Conservation (phyloP, 2,113 vertebrate genomes). For the Tenebrosternarchus preto region DNA sequence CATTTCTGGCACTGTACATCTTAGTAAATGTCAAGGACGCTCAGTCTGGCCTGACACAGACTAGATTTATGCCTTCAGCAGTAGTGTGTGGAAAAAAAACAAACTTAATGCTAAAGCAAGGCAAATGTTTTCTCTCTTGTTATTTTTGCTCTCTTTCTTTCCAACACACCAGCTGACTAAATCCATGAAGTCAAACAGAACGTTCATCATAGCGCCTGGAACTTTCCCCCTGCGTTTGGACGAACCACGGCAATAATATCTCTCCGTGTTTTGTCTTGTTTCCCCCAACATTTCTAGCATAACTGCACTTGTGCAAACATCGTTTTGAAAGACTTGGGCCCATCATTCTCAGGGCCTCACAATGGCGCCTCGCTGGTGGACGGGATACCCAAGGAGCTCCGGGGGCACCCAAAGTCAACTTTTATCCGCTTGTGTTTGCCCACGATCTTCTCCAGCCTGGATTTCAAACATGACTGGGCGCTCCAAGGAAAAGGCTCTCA, state of each 20-base stretch:
- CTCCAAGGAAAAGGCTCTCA: constrained; percentile 46
- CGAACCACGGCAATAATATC: constrained; percentile 34
- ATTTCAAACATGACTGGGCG: constrained; percentile 51
- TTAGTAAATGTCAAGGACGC: constrained; percentile 26
- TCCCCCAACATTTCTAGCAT: constrained; percentile 49
- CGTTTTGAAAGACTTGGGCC: constrained; percentile 35
- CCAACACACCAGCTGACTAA: constrained; percentile 47
- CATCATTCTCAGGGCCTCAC: constrained; percentile 43
- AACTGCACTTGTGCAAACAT: constrained; percentile 53
- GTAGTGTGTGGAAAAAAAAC: constrained; percentile 36
- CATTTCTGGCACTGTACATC: constrained; percentile 29
- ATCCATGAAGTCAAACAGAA: constrained; percentile 54
- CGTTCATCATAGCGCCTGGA: constrained; percentile 43
- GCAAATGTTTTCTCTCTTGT: constrained; percentile 52
- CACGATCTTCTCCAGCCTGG: constrained; percentile 41
- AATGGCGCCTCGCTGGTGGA: constrained; percentile 35
- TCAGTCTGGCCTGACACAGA: constrained; percentile 17
- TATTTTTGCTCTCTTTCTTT: constrained; percentile 34
- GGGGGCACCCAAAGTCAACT: constrained; percentile 51
- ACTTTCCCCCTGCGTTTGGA: constrained; percentile 27
- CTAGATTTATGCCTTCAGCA: constrained; percentile 46
- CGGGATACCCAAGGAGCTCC: constrained; percentile 18
- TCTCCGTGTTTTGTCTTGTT: background rate
- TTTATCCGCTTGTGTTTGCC: constrained; percentile 49
- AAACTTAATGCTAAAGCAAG: constrained; percentile 36